A percentile compares a stretch with the other conserved stretches of the same genome.
phyloP scores from a whole-genome alignment of 1,140 invertebrate genomes.

The Tetramorium alpestre region DNA sequence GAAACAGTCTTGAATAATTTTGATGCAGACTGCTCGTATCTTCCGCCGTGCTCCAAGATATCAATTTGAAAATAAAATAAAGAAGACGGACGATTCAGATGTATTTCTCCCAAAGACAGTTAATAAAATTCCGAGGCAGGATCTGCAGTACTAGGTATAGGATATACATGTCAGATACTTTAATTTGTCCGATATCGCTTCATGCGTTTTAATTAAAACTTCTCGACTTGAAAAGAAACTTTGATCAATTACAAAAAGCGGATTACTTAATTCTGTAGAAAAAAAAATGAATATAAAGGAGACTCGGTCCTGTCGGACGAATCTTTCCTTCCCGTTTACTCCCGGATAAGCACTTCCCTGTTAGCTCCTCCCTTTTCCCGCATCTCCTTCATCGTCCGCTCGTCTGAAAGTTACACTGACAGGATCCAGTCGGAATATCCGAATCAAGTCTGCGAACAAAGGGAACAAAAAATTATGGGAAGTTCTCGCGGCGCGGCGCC shows the following conservation, averaged over 20 bases:
- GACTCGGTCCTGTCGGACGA: not conserved
- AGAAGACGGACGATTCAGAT: not conserved
- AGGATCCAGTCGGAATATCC: conserved; percentile 63
- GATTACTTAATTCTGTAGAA: conserved; percentile 48
- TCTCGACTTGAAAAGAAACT: conserved; percentile 42
- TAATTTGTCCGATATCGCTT: not conserved
- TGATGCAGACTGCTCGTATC: not conserved
- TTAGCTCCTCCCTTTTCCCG: not conserved
- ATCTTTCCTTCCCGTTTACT: conserved; percentile 39
- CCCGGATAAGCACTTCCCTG: not conserved
- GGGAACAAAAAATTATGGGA: conserved; percentile 33
- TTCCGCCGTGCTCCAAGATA: not conserved
- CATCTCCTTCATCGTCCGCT: not conserved
- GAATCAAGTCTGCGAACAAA: conserved; percentile 60
- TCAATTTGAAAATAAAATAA: not conserved
- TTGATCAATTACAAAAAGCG: conserved; percentile 42
- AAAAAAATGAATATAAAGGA: conserved; percentile 46
- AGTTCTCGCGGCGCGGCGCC: conserved; percentile 21
- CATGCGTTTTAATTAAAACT: conserved; percentile 58
- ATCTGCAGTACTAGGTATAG: not conserved
- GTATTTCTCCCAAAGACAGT: not conserved
- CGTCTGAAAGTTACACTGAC: conserved; percentile 46
- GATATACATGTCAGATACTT: not conserved
- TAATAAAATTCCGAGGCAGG: not conserved
- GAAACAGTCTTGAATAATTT: not conserved